Base-by-base conservation (phyloP, 2,888 invertebrate species). In the Coelopa pilipes region DNA sequence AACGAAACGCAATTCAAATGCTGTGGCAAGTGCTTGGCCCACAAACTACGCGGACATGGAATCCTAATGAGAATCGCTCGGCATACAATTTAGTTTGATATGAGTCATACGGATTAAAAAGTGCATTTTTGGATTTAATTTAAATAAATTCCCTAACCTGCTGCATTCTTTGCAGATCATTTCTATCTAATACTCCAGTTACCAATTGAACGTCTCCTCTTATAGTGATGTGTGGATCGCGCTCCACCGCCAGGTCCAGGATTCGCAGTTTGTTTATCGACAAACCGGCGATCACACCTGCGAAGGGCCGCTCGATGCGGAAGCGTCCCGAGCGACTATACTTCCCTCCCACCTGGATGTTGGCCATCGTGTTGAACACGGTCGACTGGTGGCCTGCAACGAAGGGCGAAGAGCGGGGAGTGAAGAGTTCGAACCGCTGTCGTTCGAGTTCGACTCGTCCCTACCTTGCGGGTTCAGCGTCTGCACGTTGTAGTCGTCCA, bases 331-430 rank as follows among this genome's bases (percentile, higher is more conserved):
- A 83, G 68, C 87, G 86, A 74, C 87, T 87, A 60, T 85, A 84
- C 84, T 93, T 92, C 0, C 97, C 97, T 7, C 98, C 98, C 46
- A 97, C 92, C 80, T 95, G 94, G 59, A 98, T 92, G 62, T 92
- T 93, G 1, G 96, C 93, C 90, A 97, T 96, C 82, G 94, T 93
- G 89, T 98, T 97, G 90, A 98, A 97, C 49, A 96, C 94, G 71
- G 92, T 92, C 66, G 94, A 91, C 79, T 96, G 95, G 79, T 93
- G 93, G 15, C 95, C 96, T 95, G 87, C 45, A 47, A 19, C 19
- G 10, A 60, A n/a, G 45, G 15, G 7, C 7, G 2, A 34, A 2
- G 7, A 34, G 2, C 53, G 12, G 11, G n/a, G 10, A 21, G 7
- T 34, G 2, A 34, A 2, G 7, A 34, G 2, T 34, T 34, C 34